These are phyloP conservation scores for Mycetomoellerius zeteki DNA, from an alignment of 1,140 invertebrate species.

Conservation along the genomic window DNA sequence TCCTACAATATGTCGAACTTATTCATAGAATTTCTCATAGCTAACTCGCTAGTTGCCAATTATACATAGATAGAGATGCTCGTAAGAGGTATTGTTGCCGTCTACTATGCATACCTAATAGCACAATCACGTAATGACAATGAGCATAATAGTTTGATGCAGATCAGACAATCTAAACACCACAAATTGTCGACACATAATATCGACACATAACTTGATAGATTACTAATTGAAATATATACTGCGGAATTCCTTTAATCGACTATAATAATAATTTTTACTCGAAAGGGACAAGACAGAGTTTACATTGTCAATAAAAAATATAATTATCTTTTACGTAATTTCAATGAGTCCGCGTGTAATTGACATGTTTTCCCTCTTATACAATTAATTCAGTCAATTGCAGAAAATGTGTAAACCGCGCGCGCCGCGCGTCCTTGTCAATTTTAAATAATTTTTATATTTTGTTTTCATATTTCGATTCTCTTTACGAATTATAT, in stretches of 20 bases:
- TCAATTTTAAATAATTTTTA: neutral
- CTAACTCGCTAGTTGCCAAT: conserved; percentile 69
- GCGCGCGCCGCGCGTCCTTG: no score
- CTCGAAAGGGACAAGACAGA: neutral
- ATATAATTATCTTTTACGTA: neutral
- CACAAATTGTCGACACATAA: neutral
- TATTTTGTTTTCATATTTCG: neutral
- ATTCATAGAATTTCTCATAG: conserved; percentile 69
- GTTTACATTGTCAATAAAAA: neutral
- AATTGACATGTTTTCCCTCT: neutral
- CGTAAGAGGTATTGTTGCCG: conserved; percentile 52
- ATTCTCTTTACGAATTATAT: neutral
- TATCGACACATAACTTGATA: neutral
- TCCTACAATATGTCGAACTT: conserved; percentile 68
- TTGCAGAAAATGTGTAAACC: neutral
- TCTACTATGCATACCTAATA: conserved; percentile 41
- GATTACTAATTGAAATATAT: conserved; percentile 1
- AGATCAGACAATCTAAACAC: neutral
- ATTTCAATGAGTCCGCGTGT: neutral
- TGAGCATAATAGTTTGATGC: neutral
- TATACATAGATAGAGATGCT: conserved; percentile 53
- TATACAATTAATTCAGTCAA: neutral
- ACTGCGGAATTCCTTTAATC: neutral
- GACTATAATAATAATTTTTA: neutral
- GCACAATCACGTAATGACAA: neutral